Conservation (phyloP, 2,888 invertebrate genomes). For the Apamea epomidion region DNA sequence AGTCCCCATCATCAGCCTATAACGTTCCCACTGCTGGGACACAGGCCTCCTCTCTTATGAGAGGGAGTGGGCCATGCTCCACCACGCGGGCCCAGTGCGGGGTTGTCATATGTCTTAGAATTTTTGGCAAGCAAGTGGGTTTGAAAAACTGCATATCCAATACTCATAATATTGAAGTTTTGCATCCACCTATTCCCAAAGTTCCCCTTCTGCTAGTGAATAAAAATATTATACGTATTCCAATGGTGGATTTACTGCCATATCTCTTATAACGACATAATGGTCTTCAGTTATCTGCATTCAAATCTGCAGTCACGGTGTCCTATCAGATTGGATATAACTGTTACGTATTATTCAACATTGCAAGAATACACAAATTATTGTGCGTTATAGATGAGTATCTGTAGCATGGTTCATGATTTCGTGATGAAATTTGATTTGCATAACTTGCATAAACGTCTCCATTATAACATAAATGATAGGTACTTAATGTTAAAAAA, state of each 20-base stretch:
- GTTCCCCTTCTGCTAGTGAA: neutral
- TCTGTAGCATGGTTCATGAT: slow-evolving; percentile 46
- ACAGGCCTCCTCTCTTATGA: no score
- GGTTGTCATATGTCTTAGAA: no score
- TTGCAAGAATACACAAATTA: slow-evolving; percentile 58
- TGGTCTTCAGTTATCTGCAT: slow-evolving; percentile 21
- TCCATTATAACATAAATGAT: slow-evolving; percentile 7
- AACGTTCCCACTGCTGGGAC: no score
- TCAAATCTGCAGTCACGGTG: slow-evolving; percentile 23
- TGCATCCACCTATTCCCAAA: neutral
- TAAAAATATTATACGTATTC: neutral
- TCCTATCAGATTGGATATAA: slow-evolving; percentile 36
- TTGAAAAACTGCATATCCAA: neutral
- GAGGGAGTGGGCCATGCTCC: no score
- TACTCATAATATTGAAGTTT: neutral
- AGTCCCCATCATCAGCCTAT: no score
- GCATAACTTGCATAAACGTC: slow-evolving; percentile 27
- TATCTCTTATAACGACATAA: slow-evolving; percentile 5
- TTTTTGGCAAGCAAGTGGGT: neutral
- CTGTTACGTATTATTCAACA: slow-evolving; percentile 31
- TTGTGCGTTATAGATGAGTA: slow-evolving; percentile 46
- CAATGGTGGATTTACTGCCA: neutral
- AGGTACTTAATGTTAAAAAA: neutral
- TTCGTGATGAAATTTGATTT: slow-evolving; percentile 47
- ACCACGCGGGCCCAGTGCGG: no score